Base-by-base conservation (phyloP, 2,113 vertebrate genomes). In the Lycaon pictus region DNA sequence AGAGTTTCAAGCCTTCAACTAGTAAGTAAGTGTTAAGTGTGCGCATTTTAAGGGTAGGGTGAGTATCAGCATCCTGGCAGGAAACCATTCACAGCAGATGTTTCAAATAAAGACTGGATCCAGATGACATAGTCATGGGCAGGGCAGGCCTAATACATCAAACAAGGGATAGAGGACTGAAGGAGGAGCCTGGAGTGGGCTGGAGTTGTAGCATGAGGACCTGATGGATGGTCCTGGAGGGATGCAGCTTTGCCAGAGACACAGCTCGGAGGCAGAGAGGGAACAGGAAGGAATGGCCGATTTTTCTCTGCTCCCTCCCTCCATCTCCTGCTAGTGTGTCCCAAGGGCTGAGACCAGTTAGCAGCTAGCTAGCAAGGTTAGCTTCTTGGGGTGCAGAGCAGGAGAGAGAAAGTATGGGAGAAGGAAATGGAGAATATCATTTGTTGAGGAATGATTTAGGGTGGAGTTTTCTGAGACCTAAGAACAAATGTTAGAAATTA, bases 71-170 rank as follows among this genome's bases (percentile, higher is more conserved):
- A 20, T 72, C 55, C 29, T 97, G 85, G 74, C 62, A 90, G 81
- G 55, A 93, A 71, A 72, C 53, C 69, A 8, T 71, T 94, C 32
- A 90, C 65, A 96, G 32, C 48, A 93, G 51, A 63, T 89, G 35
- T 84, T 94, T 90, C 85, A 95, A 82, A 87, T 93, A 79, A 93
- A 93, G 67, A 87, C 81, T 72, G 32, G 55, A 63, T 71, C 19
- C 72, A 87, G n/a, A 60, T 7, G 55, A 93, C 84, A 55, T 37
- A 93, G 72, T 55, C 16, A 1, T 51, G 58, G 91, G 48, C 72
- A 48, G 51, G 83, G 48, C 56, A 65, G 60, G 23, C 86, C 65
- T 88, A 74, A 65, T 74, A 48, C 37, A 80, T 27, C 32, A 80
- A 37, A 29, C 11, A 23, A 77, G 20, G 11, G 15, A 13, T 60